A percentile compares a stretch with the other conserved stretches of the same genome.
These are phyloP conservation scores for Spilarctia lutea DNA, from an alignment of 2,888 invertebrate genomes.

Conservation along the genomic window DNA sequence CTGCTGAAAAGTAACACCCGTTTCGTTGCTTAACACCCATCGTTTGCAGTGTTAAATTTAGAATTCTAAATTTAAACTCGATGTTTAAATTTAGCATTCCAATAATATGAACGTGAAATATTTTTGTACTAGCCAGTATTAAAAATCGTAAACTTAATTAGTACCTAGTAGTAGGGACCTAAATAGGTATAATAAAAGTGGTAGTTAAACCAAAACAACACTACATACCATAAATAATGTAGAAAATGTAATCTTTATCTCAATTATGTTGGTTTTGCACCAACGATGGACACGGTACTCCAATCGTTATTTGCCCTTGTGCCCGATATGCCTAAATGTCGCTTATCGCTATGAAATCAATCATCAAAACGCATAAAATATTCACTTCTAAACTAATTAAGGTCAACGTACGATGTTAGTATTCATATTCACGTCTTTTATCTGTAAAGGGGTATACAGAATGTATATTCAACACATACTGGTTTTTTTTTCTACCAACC, in stretches of 20 bases:
- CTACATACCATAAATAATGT: slow-evolving; percentile 6
- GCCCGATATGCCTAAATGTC: slow-evolving; percentile 38
- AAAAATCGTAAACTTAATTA: not conserved
- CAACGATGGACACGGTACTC: slow-evolving; percentile 11
- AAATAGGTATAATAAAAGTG: not conserved
- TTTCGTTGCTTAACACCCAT: too few relatives aligned
- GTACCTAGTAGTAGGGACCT: not conserved
- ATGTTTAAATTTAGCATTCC: not conserved
- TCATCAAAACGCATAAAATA: slow-evolving; percentile 15
- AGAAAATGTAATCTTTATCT: slow-evolving; percentile 13
- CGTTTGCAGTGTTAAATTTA: too few relatives aligned
- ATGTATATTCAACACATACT: too few relatives aligned
- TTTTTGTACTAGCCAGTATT: not conserved
- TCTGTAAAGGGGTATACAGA: too few relatives aligned
- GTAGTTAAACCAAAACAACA: not conserved
- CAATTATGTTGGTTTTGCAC: not conserved
- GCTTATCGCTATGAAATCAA: slow-evolving; percentile 26
- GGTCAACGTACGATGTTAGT: not conserved
- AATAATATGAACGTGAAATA: not conserved
- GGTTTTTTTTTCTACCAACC: too few relatives aligned
- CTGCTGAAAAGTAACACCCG: not conserved
- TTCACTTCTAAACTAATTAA: slow-evolving; percentile 7
- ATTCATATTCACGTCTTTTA: too few relatives aligned
- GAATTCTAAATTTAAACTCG: too few relatives aligned
- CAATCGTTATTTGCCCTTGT: slow-evolving; percentile 34